Base-by-base conservation (phyloP, 2,797 vertebrate species). In the Eulemur mongoz region DNA sequence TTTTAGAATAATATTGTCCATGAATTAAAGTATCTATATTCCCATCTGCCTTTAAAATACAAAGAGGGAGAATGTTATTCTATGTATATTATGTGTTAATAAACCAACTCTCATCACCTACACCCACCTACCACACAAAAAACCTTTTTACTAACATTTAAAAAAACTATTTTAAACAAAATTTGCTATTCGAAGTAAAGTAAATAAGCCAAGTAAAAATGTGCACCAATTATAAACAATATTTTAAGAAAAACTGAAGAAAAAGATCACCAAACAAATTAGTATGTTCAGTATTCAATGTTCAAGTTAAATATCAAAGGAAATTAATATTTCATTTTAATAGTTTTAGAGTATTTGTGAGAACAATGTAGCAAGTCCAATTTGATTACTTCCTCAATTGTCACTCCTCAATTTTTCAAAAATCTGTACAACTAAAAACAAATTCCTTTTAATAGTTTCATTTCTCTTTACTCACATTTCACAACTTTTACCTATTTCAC, bases 401-500 rank as follows among this genome's bases (percentile, higher is more conserved):
- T 86, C 9, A 3, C 93, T 96, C 85, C 83, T 97, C 65, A 97
- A 93, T 94, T 86, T 89, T 93, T 97, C 80, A 84, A 1, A 97
- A 96, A 97, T 94, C 94, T 97, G 85, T 85, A 81, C 89, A 97
- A 96, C 75, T 76, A 96, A 97, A 96, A 79, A 61, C 96, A 98
- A 96, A 97, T 94, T 79, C 86, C 87, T 92, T 98, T 95, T 43
- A 86, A 96, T 70, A 97, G 97, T 99, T 98, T 98, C 98, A 98
- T 98, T 98, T 98, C 98, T 98, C 97, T 32, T 59, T 94, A 96
- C 95, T 96, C 4, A 95, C 45, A 94, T 98, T 98, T 98, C 98
- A 98, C 96, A 98, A 98, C 84, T 91, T 98, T 98, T 96, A 97
- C 93, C 94, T 96, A 93, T 98, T 99, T 98, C 98, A 98, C 98